Conservation (phyloP, 2,888 invertebrate genomes). For the Cephus nigrinus region DNA sequence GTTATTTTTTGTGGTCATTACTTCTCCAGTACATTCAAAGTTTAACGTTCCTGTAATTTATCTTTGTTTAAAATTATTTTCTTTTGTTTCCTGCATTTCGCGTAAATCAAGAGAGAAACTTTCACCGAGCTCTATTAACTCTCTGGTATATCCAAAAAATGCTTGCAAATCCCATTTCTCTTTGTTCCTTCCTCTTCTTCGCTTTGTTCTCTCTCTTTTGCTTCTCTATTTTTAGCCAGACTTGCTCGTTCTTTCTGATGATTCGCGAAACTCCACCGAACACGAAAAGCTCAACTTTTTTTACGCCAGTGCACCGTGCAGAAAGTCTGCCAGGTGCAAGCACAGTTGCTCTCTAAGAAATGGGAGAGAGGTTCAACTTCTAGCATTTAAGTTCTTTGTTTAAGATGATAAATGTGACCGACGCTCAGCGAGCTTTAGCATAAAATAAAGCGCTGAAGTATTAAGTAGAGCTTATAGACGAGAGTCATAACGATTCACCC, state of each 20-base stretch:
- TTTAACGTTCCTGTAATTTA: not conserved
- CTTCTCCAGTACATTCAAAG: not conserved
- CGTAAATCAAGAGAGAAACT: not conserved
- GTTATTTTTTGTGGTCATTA: not conserved
- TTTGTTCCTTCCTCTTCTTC: not conserved
- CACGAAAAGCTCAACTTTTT: constrained; percentile 14
- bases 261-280: constrained; percentile 10
- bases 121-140: not conserved
- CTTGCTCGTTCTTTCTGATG: not conserved
- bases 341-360: not conserved
- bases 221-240: not conserved
- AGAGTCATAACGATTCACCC: constrained; percentile 56
- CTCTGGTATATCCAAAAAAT: not conserved
- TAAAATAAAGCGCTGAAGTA: constrained; percentile 52
- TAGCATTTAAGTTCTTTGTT: constrained; percentile 35
- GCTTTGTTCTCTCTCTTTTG: not conserved
- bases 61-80: not conserved
- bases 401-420: constrained; percentile 46
- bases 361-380: constrained; percentile 15
- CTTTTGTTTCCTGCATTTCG: not conserved
- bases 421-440: constrained; percentile 37
- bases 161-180: not conserved
- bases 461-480: constrained; percentile 51
- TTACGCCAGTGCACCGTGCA: not conserved
- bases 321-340: not conserved